A percentile compares a stretch with the other conserved stretches of the same genome.
These are phyloP conservation scores for Mormoops blainvillei DNA, from an alignment of 2,113 vertebrate genomes.

Conservation along the genomic window DNA sequence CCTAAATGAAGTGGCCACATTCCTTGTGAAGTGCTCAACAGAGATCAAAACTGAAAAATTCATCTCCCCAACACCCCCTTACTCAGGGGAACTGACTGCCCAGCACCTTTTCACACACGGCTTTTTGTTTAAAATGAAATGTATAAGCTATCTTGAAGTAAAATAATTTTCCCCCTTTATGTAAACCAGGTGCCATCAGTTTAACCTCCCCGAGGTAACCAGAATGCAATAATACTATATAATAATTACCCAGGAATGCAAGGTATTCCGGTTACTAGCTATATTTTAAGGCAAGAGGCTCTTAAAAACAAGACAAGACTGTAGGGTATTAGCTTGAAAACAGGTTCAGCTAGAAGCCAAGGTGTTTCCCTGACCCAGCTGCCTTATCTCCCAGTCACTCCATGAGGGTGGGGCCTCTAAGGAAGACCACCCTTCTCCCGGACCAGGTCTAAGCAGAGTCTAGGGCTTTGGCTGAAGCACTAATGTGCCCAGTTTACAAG, in stretches of 20 bases:
- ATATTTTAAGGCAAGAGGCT: background rate
- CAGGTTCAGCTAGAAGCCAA: background rate
- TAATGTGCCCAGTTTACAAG: background rate
- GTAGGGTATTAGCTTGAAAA: background rate
- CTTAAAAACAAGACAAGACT: background rate
- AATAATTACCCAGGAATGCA: background rate
- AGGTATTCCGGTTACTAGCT: background rate
- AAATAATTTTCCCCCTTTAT: background rate
- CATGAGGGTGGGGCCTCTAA: background rate
- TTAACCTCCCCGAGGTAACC: background rate
- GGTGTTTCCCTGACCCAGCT: fast-evolving
- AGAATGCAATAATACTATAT: background rate
- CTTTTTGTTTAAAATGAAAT: background rate
- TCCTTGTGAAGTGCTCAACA: background rate
- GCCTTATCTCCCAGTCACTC: background rate
- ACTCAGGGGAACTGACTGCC: background rate
- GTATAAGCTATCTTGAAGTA: background rate
- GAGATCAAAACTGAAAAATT: background rate
- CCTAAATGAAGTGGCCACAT: background rate
- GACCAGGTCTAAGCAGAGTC: background rate
- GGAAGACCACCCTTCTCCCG: background rate
- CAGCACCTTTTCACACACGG: background rate
- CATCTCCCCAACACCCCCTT: background rate
- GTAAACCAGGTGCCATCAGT: background rate
- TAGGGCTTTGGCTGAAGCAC: background rate